Evolutionary conservation across 2,888 invertebrate species (phyloP).

Genomic region (Mantis religiosa): DNA sequence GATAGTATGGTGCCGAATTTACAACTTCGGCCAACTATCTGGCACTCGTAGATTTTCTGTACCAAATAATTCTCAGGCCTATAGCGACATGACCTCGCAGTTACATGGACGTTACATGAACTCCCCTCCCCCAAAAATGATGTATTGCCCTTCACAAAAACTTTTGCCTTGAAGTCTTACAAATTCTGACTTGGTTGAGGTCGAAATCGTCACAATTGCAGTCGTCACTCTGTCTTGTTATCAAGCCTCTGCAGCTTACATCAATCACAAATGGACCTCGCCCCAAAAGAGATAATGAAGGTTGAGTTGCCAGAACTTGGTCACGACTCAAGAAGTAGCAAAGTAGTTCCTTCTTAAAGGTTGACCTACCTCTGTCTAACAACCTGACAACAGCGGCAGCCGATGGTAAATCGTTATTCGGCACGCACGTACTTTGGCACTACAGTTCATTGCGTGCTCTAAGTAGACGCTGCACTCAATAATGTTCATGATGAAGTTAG

Average conservation of each 20-base stretch:
- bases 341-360: not conserved
- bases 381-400: not conserved
- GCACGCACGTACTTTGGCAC: not conserved
- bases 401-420: not conserved
- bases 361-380: not conserved
- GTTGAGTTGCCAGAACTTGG: not conserved
- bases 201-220: not conserved
- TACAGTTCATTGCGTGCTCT: not conserved
- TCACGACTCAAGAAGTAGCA: not conserved
- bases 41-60: too few relatives aligned
- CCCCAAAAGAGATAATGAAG: not conserved
- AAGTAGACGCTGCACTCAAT: not conserved
- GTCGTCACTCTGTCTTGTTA: not conserved
- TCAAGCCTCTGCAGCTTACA: not conserved
- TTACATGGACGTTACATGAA: too few relatives aligned
- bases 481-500: not conserved
- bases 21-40: too few relatives aligned
- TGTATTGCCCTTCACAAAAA: too few relatives aligned
- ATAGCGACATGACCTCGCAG: too few relatives aligned
- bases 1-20: too few relatives aligned
- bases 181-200: too few relatives aligned
- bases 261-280: not conserved
- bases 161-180: too few relatives aligned
- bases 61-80: too few relatives aligned
- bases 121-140: too few relatives aligned